phyloP scores from a whole-genome alignment of 2,113 vertebrate genomes.

The Sphyrna mokarran region DNA sequence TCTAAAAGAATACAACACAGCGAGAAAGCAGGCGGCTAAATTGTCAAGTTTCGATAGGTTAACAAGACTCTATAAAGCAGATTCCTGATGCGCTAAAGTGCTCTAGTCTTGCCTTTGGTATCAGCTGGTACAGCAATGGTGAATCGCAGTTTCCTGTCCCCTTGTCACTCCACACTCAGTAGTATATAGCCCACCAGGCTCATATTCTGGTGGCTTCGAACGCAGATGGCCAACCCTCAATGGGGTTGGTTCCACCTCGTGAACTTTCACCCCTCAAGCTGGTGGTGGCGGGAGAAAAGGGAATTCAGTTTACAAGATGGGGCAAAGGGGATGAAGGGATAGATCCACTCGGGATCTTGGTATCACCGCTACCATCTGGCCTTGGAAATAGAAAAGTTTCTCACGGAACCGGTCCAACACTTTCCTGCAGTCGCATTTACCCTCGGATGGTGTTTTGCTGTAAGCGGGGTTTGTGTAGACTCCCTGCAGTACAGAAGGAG shows the following conservation, averaged over 20 bases:
- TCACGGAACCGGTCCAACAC: too few species aligned
- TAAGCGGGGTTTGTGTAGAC: background rate
- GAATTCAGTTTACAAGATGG: background rate
- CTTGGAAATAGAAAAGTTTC: background rate
- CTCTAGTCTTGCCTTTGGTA: conserved; percentile 13
- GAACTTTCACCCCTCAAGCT: background rate
- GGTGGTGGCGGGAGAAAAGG: background rate
- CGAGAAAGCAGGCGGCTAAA: background rate
- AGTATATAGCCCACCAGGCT: background rate
- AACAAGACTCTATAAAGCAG: background rate
- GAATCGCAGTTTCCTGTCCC: background rate
- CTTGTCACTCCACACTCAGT: background rate
- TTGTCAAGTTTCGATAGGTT: background rate
- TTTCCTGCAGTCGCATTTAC: too few species aligned
- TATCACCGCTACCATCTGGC: too few species aligned
- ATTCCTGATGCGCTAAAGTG: conserved; percentile 34
- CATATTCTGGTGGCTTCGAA: background rate
- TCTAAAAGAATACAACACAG: background rate
- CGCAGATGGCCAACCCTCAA: background rate
- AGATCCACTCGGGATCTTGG: background rate
- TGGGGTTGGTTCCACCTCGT: background rate
- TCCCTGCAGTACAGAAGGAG: too few species aligned
- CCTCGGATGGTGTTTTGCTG: background rate
- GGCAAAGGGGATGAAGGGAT: background rate
- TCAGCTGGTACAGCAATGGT: background rate